Evolutionary conservation across 2,888 invertebrate genomes (phyloP).

Genomic region (Rotaria macrura): DNA sequence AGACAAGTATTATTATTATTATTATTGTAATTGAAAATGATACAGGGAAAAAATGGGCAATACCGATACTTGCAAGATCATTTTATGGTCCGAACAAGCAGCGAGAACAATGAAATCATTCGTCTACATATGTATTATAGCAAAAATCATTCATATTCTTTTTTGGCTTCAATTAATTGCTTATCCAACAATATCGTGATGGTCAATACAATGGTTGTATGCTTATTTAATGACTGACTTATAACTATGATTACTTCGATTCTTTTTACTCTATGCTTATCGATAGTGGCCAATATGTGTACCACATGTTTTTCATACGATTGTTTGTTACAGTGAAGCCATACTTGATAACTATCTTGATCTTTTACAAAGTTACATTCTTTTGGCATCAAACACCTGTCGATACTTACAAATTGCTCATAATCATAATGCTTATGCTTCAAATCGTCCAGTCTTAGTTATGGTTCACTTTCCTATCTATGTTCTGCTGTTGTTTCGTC

Average conservation of each 20-base stretch:
- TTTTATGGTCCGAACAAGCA: neutral
- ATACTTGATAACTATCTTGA: neutral
- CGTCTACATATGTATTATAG: neutral
- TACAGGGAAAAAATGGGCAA: no score
- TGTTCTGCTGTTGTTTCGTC: neutral
- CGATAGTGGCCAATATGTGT: neutral
- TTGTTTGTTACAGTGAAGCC: neutral
- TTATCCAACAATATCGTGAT: neutral
- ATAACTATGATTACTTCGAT: neutral
- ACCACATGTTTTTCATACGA: neutral
- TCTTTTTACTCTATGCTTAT: neutral
- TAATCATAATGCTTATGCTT: neutral
- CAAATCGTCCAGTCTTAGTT: neutral
- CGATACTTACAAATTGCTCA: neutral
- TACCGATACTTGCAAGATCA: neutral
- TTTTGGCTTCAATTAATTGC: neutral
- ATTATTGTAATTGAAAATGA: neutral
- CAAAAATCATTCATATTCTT: neutral
- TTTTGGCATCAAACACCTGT: neutral
- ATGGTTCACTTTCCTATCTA: neutral
- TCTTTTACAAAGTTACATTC: neutral
- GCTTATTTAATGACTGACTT: neutral
- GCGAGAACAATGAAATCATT: neutral
- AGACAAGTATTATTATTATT: neutral
- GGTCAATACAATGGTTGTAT: neutral